phyloP scores from a whole-genome alignment of 2,888 invertebrate genomes.

The Azorinus chamasolen region DNA sequence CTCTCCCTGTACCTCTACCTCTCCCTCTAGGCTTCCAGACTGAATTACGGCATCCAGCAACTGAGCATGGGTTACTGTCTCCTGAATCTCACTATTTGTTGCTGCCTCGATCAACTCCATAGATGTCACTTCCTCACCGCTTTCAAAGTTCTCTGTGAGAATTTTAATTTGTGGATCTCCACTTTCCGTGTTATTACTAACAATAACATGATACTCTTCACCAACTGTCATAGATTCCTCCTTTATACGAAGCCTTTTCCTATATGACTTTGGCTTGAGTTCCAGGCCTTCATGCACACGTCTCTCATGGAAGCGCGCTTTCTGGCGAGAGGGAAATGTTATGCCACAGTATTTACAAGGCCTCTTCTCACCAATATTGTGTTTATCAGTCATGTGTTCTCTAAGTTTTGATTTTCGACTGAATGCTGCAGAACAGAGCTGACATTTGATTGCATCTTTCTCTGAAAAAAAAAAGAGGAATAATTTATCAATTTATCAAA shows the following conservation, averaged over 20 bases:
- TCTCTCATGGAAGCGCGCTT: constrained; percentile 49
- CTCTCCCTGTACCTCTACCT: no score
- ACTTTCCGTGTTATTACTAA: no score
- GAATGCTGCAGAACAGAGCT: constrained; percentile 40
- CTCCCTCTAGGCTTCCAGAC: neutral
- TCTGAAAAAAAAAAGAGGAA: constrained; percentile 31
- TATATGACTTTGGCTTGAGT: no score
- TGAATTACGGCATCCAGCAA: neutral
- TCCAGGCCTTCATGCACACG: constrained; percentile 38
- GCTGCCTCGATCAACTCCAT: no score
- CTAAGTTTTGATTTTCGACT: constrained; percentile 39
- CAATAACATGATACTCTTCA: no score
- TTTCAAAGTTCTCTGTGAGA: no score
- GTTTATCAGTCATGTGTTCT: constrained; percentile 47
- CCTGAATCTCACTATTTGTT: neutral
- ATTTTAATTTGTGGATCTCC: no score
- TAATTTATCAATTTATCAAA: no score
- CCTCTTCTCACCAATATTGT: constrained; percentile 20
- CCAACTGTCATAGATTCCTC: neutral
- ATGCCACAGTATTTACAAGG: constrained; percentile 48
- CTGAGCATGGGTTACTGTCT: neutral
- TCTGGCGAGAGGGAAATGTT: constrained; percentile 49
- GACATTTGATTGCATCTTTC: constrained; percentile 42
- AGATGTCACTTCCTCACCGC: no score
- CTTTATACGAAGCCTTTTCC: neutral